A percentile compares a stretch with the other conserved stretches of the same genome.
Evolutionary conservation across 2,888 invertebrate species (phyloP).

Genomic region (Apodemia hepburni): DNA sequence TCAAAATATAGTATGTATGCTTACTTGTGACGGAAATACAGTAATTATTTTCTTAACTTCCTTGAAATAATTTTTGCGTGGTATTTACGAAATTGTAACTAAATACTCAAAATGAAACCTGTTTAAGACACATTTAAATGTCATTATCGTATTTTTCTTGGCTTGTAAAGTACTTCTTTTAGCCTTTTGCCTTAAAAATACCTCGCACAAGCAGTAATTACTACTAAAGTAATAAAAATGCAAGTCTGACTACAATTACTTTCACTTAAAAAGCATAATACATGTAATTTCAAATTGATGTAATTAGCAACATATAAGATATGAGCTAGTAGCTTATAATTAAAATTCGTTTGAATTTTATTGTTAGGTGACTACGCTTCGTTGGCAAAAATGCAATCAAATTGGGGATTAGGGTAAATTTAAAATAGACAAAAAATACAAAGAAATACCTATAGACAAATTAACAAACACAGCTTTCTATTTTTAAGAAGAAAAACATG

Average conservation of each 20-base stretch:
- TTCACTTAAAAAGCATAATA: constrained; percentile 3
- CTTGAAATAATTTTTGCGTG: not conserved
- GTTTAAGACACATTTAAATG: not conserved
- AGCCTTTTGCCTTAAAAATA: not conserved
- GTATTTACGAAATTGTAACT: not conserved
- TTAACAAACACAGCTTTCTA: too few species aligned
- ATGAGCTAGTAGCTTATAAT: not conserved
- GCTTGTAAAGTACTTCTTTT: not conserved
- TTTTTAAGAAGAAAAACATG: too few species aligned
- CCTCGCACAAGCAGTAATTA: not conserved
- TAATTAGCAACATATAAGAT: constrained; percentile 4
- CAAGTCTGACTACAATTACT: not conserved
- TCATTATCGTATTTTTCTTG: not conserved
- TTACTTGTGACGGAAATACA: not conserved
- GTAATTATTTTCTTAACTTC: not conserved
- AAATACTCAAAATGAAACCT: not conserved
- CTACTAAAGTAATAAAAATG: constrained; percentile 1
- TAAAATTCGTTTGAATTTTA: not conserved
- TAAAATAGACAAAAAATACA: too few species aligned
- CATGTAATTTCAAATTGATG: not conserved
- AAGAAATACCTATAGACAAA: too few species aligned
- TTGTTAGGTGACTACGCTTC: not conserved
- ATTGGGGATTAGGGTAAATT: too few species aligned
- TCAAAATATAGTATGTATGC: not conserved
- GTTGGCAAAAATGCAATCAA: not conserved